Percentiles rank a stretch among this genome's conserved stretches.
Conservation (phyloP, 2,113 vertebrate genomes). For the Origma solitaria region DNA sequence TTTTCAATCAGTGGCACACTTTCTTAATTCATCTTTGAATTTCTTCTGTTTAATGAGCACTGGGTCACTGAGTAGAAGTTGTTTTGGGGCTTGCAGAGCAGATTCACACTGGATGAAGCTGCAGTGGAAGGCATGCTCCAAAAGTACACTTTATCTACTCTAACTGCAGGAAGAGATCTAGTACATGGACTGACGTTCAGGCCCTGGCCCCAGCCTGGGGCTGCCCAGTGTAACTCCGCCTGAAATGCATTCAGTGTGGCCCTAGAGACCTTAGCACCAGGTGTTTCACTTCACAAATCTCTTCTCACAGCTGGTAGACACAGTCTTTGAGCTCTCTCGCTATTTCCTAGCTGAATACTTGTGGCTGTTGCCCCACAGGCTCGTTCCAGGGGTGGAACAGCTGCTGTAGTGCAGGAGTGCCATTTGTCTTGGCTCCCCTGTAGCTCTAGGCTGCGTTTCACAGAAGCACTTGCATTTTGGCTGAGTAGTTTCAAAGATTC, state of each 20-base stretch:
- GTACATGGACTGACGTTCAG: background rate
- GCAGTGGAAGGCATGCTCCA: background rate
- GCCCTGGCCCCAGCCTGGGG: background rate
- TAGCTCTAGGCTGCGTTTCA: background rate
- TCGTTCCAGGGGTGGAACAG: background rate
- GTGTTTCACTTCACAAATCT: background rate
- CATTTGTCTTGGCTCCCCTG: background rate
- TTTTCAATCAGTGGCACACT: background rate
- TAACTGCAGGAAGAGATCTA: background rate
- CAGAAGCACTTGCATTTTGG: background rate
- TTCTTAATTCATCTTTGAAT: background rate
- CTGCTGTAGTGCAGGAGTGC: background rate
- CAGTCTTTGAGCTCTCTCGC: background rate
- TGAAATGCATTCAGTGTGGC: fast-evolving
- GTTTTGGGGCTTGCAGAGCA: background rate
- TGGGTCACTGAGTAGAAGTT: background rate
- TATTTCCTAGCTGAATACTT: background rate
- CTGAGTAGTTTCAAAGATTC: background rate
- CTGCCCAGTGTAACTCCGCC: background rate
- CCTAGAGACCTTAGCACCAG: background rate
- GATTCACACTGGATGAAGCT: background rate
- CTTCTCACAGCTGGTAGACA: background rate
- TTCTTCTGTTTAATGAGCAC: background rate
- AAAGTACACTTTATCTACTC: background rate
- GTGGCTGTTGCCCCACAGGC: background rate